phyloP scores from a whole-genome alignment of 1,140 invertebrate species.

The Apolygus lucorum region DNA sequence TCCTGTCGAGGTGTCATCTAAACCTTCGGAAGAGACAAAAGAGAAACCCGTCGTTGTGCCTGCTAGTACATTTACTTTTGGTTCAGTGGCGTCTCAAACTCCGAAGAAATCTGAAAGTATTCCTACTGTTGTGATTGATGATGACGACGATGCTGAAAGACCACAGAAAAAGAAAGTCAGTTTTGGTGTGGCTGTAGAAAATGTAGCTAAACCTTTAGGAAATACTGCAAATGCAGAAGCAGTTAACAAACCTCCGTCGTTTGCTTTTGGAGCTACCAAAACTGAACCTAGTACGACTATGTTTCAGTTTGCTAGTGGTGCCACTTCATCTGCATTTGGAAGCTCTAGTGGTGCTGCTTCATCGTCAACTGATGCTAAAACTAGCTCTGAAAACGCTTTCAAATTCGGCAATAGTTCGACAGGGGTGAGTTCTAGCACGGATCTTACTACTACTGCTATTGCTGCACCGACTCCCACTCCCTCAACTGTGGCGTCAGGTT shows the following conservation, averaged over 20 bases:
- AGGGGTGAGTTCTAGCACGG: background rate
- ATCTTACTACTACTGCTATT: background rate
- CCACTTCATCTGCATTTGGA: background rate
- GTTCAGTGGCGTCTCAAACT: background rate
- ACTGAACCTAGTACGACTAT: background rate
- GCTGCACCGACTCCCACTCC: background rate
- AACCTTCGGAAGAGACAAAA: background rate
- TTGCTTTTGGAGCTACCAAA: background rate
- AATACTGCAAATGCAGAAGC: background rate
- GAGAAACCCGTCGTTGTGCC: no score
- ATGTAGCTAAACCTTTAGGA: background rate
- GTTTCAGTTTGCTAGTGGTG: background rate
- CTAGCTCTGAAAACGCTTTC: background rate
- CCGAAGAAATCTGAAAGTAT: no score
- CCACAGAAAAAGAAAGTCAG: constrained; percentile 24
- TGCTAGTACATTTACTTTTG: no score
- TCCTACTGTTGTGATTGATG: no score
- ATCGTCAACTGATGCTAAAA: constrained; percentile 8
- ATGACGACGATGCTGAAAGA: background rate
- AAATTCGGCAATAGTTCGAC: background rate
- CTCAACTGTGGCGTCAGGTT: background rate
- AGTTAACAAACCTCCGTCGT: background rate
- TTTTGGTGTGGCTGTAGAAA: constrained; percentile 3
- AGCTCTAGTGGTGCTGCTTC: background rate
- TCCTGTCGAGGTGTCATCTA: background rate